Evolutionary conservation across 2,888 invertebrate species (phyloP), one percentile per base, ranked within the genome.

Genomic region (Zelleria hepariella): DNA sequence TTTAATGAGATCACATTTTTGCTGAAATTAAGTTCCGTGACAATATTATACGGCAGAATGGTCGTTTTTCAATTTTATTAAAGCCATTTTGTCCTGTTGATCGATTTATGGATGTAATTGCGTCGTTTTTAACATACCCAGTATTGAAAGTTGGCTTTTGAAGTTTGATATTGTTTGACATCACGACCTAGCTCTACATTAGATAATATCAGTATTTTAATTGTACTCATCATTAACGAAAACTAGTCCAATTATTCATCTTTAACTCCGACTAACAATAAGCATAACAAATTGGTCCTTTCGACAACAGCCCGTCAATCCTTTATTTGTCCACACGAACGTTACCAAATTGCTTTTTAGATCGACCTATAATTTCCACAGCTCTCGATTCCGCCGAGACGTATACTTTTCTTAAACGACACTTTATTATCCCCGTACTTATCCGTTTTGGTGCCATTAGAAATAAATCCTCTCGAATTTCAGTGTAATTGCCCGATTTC

Each of bases 381-480:
- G 56, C 66, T 65, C 67, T 68, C 69, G 65, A 64, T 67, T 64
- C 62, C 65, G 70, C 66, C 68, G 72, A 75, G 77, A 75, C 80
- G 74, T 82, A 75, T 87, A 79, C 75, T 87, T 87, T 82, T 78
- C 74, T 75, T 86, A 88, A 88, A 86, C 85, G 88, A 85, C 87
- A 88, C 80, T 87, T 86, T 87, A 83, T 86, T 86, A 87, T 78
- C 73, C 75, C 68, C 51, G 64, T 73, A 72, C 76, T 86, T 85
- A 86, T 82, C 80, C 82, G 73, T 80, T 82, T 82, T 80, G 25
- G 78, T 77, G 75, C 81, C 75, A 86, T 86, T 86, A 84, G 84
- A 82, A 78, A 80, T 71, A 68, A 72, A 78, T 78, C 74, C 70
- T 75, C 72, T 72, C 54, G 32, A 47, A 27, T 69, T 67, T 61